Evolutionary conservation across 2,888 invertebrate species (phyloP).

Genomic region (Hyppa rectilinea): DNA sequence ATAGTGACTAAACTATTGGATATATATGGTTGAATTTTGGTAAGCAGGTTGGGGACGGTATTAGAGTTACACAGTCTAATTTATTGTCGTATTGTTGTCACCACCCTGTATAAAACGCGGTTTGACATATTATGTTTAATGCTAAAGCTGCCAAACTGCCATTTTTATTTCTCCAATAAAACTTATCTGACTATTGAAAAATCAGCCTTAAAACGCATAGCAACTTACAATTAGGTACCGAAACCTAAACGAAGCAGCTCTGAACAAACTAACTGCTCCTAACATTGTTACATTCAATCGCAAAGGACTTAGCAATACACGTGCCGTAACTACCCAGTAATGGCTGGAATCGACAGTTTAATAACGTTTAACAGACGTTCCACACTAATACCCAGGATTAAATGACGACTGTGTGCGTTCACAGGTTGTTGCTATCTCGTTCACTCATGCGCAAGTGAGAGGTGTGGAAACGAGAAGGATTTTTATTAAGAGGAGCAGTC

Average conservation of each 20-base stretch:
- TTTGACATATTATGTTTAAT: too few species aligned
- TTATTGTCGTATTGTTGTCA: too few species aligned
- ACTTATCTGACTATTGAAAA: too few species aligned
- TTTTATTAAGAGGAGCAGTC: background rate
- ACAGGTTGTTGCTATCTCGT: slow-evolving; percentile 6
- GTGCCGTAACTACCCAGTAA: slow-evolving; percentile 9
- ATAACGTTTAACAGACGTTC: slow-evolving; percentile 42
- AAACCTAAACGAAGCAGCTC: too few species aligned
- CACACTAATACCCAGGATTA: slow-evolving; percentile 29
- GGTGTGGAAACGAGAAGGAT: background rate
- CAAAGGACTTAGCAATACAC: background rate
- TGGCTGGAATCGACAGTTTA: slow-evolving; percentile 46
- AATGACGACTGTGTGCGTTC: slow-evolving; percentile 22
- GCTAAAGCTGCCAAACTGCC: too few species aligned
- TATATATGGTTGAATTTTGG: too few species aligned
- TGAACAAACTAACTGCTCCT: background rate
- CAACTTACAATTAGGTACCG: background rate
- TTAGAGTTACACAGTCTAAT: too few species aligned
- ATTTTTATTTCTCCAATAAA: too few species aligned
- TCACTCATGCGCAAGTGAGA: background rate
- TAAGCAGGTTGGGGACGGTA: too few species aligned
- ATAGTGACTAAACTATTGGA: too few species aligned
- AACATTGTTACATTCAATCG: slow-evolving; percentile 15
- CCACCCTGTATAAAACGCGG: too few species aligned
- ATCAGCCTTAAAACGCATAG: too few species aligned